Base-by-base conservation (phyloP, 2,113 vertebrate species). In the Eleginops maclovinus region DNA sequence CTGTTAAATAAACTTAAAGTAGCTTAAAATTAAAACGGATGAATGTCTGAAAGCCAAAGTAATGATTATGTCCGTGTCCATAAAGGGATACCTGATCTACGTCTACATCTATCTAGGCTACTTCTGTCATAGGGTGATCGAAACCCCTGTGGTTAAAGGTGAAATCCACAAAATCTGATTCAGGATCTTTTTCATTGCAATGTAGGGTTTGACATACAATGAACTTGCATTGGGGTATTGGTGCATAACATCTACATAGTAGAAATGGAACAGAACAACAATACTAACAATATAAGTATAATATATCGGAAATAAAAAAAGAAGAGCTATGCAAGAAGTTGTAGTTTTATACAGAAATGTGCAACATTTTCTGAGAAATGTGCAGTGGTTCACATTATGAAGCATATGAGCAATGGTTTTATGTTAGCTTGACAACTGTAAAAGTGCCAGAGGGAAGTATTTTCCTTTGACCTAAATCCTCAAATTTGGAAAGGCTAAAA, bases 391-490 rank as follows among this genome's bases (percentile, higher is more conserved):
- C 31, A 36, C 31, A 36, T 36, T 36, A 8, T 36, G 5, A 36
- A 36, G 7, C 31, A 36, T 36, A 36, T 36, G 31, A 36, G 14
- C 28, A 24, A 15, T 68, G 13, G 21, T 62, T 72, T 63, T 36
- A 53, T 82, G 59, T 70, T 49, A 44, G 43, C 28, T 43, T 28
- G 41, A 73, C 59, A 82, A 65, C 36, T 1, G 8, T 72, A 26
- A 55, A 49, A 51, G n/a, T n/a, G 41, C 72, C 15, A 64, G 40
- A 60, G 56, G 15, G 17, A 1, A 24, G 17, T 31, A 54, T 77
- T 69, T 84, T 73, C 68, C 63, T 72, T 73, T 47, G 15, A 56
- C 36, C 69, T n/a, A n/a, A n/a, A n/a, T n/a, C n/a, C n/a, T n/a
- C 65, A 69, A 59, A 56, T 71, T 28, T 31, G 26, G 12, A 56